phyloP scores from a whole-genome alignment of 2,113 vertebrate genomes.

The Myxocyprinus asiaticus region DNA sequence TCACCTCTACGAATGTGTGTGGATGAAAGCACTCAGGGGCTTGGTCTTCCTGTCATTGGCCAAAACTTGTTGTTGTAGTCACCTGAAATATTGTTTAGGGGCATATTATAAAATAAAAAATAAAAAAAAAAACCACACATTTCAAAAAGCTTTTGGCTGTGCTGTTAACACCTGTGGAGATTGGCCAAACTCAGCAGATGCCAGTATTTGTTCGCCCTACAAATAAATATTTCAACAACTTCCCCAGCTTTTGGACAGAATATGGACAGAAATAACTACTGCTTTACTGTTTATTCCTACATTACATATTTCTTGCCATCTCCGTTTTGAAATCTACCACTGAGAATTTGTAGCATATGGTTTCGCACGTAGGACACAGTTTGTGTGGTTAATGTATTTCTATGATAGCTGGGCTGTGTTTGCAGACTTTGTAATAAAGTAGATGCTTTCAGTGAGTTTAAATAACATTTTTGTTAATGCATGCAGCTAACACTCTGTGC shows the following conservation, averaged over 20 bases:
- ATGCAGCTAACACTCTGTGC: too few species aligned
- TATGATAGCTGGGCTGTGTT: too few species aligned
- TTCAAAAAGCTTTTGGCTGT: background rate
- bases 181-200: conserved; percentile 26
- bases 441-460: too few species aligned
- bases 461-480: too few species aligned
- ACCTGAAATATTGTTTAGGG: background rate
- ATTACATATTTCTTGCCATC: background rate
- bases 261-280: too few species aligned
- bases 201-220: background rate
- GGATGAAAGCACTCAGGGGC: conserved; percentile 33
- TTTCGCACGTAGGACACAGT: background rate
- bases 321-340: background rate
- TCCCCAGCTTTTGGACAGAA: too few species aligned
- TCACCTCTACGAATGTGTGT: conserved; percentile 65
- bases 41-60: conserved; percentile 8
- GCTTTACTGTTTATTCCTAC: too few species aligned
- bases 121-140: background rate
- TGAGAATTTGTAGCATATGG: background rate
- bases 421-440: too few species aligned
- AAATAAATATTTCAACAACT: background rate
- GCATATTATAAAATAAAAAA: background rate
- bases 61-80: conserved; percentile 2
- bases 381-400: background rate
- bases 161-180: background rate